Evolutionary conservation across 1,140 invertebrate genomes (phyloP).

Genomic region (Lethrus apterus): DNA sequence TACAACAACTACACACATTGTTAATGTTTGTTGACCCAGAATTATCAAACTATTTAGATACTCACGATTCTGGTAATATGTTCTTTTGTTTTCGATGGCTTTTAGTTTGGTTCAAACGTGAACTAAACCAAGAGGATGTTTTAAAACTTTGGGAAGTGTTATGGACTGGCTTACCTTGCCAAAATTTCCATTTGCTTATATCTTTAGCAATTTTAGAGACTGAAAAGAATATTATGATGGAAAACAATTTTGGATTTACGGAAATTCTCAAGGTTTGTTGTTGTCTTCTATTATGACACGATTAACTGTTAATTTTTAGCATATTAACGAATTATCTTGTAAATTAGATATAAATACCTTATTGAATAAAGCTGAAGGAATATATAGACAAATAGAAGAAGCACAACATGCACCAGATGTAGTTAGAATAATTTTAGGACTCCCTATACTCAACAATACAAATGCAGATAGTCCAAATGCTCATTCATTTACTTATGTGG

Average conservation of each 20-base stretch:
- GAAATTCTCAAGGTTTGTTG: constrained; percentile 95
- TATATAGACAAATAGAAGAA: constrained; percentile 74
- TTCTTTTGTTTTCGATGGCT: constrained; percentile 98
- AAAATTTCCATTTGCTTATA: constrained; percentile 89
- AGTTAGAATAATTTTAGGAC: constrained; percentile 59
- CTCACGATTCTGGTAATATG: constrained; percentile 93
- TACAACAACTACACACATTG: constrained; percentile 76
- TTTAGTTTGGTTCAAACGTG: constrained; percentile 75
- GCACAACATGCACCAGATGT: constrained; percentile 60
- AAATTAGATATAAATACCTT: constrained; percentile 73
- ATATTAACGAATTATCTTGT: constrained; percentile 87
- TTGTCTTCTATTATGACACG: too few species aligned
- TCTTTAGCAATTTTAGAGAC: constrained; percentile 86
- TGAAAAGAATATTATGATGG: constrained; percentile 79
- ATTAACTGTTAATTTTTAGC: too few species aligned
- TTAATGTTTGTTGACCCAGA: constrained; percentile 75
- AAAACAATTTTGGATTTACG: constrained; percentile 86
- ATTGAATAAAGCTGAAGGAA: constrained; percentile 79
- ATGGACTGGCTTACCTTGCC: constrained; percentile 86
- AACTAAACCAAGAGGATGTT: constrained; percentile 67
- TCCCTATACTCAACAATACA: constrained; percentile 38
- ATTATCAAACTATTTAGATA: constrained; percentile 78
- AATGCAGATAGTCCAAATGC: constrained; percentile 21
- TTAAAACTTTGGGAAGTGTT: constrained; percentile 76
- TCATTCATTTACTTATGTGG: constrained; percentile 12